Evolutionary conservation across 1,140 invertebrate genomes (phyloP).

Genomic region (Cecropterus lyciades): DNA sequence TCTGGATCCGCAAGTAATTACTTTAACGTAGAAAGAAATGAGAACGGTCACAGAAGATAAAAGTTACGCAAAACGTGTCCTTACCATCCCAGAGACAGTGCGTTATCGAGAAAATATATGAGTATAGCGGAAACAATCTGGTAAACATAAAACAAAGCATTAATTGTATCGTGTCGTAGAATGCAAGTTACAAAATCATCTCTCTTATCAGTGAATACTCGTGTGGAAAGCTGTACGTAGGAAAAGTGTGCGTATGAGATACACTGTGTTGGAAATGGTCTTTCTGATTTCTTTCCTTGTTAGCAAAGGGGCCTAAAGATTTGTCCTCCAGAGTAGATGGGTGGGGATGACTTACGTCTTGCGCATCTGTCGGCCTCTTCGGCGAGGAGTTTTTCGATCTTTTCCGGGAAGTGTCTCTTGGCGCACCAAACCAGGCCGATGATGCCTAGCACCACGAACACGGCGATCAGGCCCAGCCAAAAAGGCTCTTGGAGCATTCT

Average conservation of each 20-base stretch:
- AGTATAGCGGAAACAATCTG: constrained; percentile 59
- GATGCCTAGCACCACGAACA: constrained; percentile 89
- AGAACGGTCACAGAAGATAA: constrained; percentile 46
- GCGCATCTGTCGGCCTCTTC: constrained; percentile 90
- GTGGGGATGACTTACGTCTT: constrained; percentile 75
- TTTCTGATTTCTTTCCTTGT: constrained; percentile 50
- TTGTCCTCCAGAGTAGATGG: constrained; percentile 54
- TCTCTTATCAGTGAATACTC: constrained; percentile 31
- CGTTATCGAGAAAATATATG: constrained; percentile 60
- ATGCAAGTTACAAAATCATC: constrained; percentile 18
- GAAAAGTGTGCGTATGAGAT: constrained; percentile 37
- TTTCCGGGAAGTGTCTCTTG: constrained; percentile 92
- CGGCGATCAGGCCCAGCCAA: constrained; percentile 92
- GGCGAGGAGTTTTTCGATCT: constrained; percentile 91
- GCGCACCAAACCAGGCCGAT: constrained; percentile 92
- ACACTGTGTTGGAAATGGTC: constrained; percentile 41
- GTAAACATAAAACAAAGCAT: constrained; percentile 53
- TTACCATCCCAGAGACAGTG: constrained; percentile 73
- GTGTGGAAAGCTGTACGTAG: constrained; percentile 51
- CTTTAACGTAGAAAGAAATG: constrained; percentile 54
- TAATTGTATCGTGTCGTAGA: constrained; percentile 49
- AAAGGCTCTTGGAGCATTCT: constrained; percentile 93
- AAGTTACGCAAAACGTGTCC: constrained; percentile 61
- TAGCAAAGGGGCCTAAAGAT: constrained; percentile 57
- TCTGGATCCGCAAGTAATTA: constrained; percentile 54